These are phyloP conservation scores for Rhizomys pruinosus DNA, from an alignment of 2,113 vertebrate genomes.

Conservation along the genomic window DNA sequence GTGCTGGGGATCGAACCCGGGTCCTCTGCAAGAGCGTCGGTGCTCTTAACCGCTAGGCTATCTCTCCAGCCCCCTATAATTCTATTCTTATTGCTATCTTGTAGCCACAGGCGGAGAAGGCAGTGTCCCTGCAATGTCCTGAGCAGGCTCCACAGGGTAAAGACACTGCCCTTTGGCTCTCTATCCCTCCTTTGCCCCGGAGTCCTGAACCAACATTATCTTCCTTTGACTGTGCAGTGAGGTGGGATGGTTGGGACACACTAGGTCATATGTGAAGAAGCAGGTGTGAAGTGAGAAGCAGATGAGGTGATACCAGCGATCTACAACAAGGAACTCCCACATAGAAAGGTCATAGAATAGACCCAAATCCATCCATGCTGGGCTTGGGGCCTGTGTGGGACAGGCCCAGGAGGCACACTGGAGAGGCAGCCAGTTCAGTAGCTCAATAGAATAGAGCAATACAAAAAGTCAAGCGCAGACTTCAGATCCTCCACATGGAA, in stretches of 20 bases:
- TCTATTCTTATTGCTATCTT: too few species aligned
- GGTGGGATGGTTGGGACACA: neutral
- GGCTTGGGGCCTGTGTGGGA: neutral
- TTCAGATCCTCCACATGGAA: rapidly evolving
- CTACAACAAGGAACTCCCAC: neutral
- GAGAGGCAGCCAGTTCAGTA: neutral
- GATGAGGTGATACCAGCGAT: neutral
- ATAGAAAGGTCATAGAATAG: neutral
- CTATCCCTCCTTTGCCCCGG: neutral
- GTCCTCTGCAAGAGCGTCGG: too few species aligned
- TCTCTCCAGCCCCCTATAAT: neutral
- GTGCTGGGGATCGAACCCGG: neutral
- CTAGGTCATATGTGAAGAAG: neutral
- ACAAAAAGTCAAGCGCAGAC: rapidly evolving
- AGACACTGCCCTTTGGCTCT: neutral
- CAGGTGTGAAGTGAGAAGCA: neutral
- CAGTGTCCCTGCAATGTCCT: neutral
- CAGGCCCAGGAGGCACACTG: neutral
- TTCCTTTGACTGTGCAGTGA: neutral
- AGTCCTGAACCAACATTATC: neutral
- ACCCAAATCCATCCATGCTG: neutral
- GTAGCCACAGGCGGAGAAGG: neutral
- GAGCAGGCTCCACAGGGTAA: neutral
- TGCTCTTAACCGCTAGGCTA: neutral
- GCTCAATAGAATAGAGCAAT: neutral